Evolutionary conservation across 2,888 invertebrate genomes (phyloP).

Genomic region (Melieria picta): DNA sequence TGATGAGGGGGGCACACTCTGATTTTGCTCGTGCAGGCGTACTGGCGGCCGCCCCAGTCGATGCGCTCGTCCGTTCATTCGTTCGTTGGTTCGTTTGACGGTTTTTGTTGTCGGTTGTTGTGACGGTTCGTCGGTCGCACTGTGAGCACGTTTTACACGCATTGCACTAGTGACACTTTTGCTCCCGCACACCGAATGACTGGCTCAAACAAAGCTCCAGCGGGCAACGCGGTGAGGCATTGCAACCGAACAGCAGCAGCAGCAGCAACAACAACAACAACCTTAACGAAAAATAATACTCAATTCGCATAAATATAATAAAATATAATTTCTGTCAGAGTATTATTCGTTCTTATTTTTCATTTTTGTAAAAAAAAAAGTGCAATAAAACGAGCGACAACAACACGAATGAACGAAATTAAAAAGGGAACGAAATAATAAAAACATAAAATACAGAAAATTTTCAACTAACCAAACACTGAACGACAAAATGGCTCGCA

Average conservation of each 20-base stretch:
- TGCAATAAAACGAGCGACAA: conserved; percentile 9
- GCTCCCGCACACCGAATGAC: background rate
- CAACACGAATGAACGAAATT: conserved; percentile 4
- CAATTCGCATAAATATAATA: conserved; percentile 44
- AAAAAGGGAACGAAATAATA: background rate
- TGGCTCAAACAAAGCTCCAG: background rate
- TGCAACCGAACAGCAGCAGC: background rate
- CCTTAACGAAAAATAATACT: conserved; percentile 36
- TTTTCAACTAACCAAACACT: background rate
- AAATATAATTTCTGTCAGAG: conserved; percentile 45
- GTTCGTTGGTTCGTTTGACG: background rate
- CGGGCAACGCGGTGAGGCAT: background rate
- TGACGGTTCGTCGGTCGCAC: background rate
- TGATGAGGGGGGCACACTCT: background rate
- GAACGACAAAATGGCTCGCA: conserved; percentile 4
- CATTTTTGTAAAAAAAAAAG: conserved; percentile 24
- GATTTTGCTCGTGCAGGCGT: conserved; percentile 1
- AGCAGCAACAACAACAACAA: conserved; percentile 25
- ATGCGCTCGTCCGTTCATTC: background rate
- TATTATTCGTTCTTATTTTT: conserved; percentile 18
- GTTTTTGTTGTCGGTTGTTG: background rate
- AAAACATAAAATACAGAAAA: background rate
- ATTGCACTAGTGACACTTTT: too few relatives aligned
- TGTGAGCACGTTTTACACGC: background rate
- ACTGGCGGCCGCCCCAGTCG: background rate